Base-by-base conservation (phyloP, 2,888 invertebrate species). In the Nemotelus pantherinus region DNA sequence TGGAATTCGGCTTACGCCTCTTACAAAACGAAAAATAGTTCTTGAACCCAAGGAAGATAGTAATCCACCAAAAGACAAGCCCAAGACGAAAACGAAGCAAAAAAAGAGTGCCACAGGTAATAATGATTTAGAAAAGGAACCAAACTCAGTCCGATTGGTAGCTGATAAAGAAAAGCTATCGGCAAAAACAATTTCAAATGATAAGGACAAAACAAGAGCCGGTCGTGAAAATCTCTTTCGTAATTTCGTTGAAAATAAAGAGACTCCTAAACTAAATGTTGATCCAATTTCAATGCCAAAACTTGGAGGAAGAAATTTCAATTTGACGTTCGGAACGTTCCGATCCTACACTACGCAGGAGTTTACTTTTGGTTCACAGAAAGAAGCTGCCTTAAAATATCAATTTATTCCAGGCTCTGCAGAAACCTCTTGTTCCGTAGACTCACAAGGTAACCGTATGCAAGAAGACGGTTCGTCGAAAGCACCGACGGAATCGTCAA, bases 1-100 rank as follows among this genome's bases (percentile, higher is more conserved):
- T 3, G 87, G 86, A 58, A 86, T 87, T 85, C 82, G 86, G 45
- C 82, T 86, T 1, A 86, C 87, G 84, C 85, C 87, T 3, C 85
- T 86, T 77, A 87, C 87, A 1, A 87, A 87, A 77, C 82, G 87
- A 2, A 86, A 84, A 39, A 78, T 77, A 43, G 80, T 77, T 53
- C 76, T 77, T 6, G 60, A 58, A 2, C 77, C 72, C 2, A 25
- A 65, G 5, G 70, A 80, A 78, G 45, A 57, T 58, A 47, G 78
- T 78, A 77, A 71, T 44, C 63, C 76, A n/a, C 67, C 70, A 75
- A 47, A 48, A 39, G 68, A 57, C 72, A 44, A 41, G 2, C 39
- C 58, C 63, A 78, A 60, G 44, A n/a, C 60, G 41, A 78, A 72
- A 78, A 72, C 57, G 65, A 77, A 77, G 45, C 71, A 70, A 76